Conservation (phyloP, 2,113 vertebrate species). For the Bungarus multicinctus region DNA sequence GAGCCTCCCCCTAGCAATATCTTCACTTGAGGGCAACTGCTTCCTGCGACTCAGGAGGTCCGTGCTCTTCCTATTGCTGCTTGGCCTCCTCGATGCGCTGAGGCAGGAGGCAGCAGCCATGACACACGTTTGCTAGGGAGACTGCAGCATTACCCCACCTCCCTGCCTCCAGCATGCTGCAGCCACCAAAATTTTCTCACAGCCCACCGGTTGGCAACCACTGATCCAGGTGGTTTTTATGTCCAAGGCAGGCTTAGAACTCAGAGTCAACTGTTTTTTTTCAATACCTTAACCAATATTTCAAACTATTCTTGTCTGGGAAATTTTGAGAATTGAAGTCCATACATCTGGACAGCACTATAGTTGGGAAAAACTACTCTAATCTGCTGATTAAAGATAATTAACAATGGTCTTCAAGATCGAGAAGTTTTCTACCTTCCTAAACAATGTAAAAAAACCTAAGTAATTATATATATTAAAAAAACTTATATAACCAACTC, state of each 20-base stretch:
- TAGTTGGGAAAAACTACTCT: neutral
- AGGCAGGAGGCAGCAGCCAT: too few species aligned
- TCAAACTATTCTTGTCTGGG: neutral
- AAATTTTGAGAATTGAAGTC: neutral
- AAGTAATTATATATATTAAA: neutral
- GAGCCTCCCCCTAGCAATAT: too few species aligned
- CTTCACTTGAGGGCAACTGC: too few species aligned
- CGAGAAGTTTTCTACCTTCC: conserved; percentile 50
- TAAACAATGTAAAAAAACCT: conserved; percentile 11
- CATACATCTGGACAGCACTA: neutral
- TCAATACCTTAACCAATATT: neutral
- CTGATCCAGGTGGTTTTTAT: neutral
- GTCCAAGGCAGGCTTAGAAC: neutral
- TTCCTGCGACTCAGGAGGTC: too few species aligned
- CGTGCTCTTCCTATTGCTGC: too few species aligned
- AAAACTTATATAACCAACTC: neutral
- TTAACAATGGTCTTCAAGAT: conserved; percentile 45
- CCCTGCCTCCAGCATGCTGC: too few species aligned
- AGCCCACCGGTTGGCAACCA: too few species aligned
- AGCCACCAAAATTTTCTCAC: too few species aligned
- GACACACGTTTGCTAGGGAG: too few species aligned
- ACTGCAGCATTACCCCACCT: too few species aligned
- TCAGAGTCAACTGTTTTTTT: neutral
- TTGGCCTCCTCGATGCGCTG: too few species aligned
- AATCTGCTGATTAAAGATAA: conserved; percentile 44